A percentile compares a stretch with the other conserved stretches of the same genome.
Evolutionary conservation across 2,797 vertebrate genomes (phyloP).

Genomic region (Spinus pinus): DNA sequence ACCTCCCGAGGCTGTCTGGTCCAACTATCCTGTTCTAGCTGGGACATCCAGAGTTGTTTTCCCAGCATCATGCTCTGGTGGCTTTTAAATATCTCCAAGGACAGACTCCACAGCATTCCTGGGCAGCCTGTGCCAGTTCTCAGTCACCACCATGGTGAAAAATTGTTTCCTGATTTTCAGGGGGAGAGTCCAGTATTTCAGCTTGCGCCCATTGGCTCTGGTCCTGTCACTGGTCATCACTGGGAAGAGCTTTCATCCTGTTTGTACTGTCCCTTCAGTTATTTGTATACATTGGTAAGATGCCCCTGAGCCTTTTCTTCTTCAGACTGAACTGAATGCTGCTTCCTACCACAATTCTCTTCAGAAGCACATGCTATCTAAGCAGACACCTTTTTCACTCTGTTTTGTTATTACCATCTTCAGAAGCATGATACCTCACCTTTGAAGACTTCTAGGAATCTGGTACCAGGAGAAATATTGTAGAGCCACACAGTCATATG

Average conservation of each 20-base stretch:
- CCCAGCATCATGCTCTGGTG: accelerated
- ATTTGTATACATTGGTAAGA: not conserved
- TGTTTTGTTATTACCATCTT: not conserved
- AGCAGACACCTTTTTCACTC: not conserved
- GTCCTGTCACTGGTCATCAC: not conserved
- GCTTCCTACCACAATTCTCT: not conserved
- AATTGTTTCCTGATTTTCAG: not conserved
- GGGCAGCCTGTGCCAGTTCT: not conserved
- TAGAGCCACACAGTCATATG: not conserved
- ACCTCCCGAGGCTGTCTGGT: not conserved
- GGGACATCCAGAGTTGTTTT: not conserved
- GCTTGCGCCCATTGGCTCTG: not conserved
- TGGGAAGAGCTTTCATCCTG: not conserved
- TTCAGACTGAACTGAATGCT: not conserved
- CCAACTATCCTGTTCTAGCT: not conserved
- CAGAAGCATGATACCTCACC: not conserved
- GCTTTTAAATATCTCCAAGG: not conserved
- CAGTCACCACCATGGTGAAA: not conserved
- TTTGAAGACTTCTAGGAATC: not conserved
- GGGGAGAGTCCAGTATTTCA: not conserved
- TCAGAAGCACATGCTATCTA: not conserved
- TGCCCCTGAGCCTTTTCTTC: not conserved
- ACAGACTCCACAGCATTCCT: not conserved
- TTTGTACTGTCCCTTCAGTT: not conserved
- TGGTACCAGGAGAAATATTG: not conserved